phyloP scores from a whole-genome alignment of 2,888 invertebrate species.

The Calliopum simillimum region DNA sequence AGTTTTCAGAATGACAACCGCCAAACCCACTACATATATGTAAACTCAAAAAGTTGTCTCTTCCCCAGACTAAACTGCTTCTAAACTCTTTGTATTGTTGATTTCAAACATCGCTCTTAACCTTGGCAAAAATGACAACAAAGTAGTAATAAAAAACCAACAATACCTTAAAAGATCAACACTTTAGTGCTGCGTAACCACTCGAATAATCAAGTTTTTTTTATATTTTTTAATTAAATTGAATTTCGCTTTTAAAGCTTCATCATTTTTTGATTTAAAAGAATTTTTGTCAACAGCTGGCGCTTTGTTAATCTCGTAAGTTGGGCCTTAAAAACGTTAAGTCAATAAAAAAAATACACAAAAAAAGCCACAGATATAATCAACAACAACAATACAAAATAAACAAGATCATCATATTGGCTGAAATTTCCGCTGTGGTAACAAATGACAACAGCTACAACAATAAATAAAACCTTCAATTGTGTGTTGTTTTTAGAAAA shows the following conservation, averaged over 20 bases:
- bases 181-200: neutral
- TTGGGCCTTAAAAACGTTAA: no score
- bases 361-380: neutral
- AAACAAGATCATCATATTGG: no score
- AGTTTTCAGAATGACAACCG: no score
- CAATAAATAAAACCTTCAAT: slow-evolving; percentile 1
- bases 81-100: no score
- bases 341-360: neutral
- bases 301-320: neutral
- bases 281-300: slow-evolving; percentile 9
- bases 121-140: slow-evolving; percentile 23
- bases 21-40: no score
- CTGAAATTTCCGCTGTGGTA: no score
- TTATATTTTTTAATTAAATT: neutral
- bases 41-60: no score
- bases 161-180: neutral
- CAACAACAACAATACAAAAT: neutral
- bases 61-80: no score
- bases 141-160: neutral
- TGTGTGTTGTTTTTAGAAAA: neutral
- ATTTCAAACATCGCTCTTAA: slow-evolving; percentile 1
- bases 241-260: neutral
- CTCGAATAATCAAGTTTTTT: neutral
- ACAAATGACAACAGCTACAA: slow-evolving; percentile 8
- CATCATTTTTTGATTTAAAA: no score